A percentile compares a stretch with the other conserved stretches of the same genome.
Evolutionary conservation across 2,797 vertebrate species (phyloP).

Genomic region (Echeneis naucrates): DNA sequence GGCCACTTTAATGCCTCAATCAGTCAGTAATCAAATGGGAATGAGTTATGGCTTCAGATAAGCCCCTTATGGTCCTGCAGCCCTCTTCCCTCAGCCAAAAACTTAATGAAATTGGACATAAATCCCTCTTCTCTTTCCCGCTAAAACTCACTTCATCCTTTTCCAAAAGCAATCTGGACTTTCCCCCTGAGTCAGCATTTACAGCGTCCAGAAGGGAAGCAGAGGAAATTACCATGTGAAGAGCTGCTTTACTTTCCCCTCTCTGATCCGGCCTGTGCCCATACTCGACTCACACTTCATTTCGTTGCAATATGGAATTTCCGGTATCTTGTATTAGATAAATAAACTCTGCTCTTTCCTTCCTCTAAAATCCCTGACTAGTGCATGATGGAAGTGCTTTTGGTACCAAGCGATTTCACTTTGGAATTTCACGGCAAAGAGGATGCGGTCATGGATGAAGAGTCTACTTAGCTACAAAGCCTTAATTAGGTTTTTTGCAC

Average conservation of each 20-base stretch:
- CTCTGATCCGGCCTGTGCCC: conserved; percentile 45
- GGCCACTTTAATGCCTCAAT: conserved; percentile 61
- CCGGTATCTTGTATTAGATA: conserved; percentile 52
- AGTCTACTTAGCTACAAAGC: conserved; percentile 29
- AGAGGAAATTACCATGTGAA: conserved; percentile 66
- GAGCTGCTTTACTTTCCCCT: conserved; percentile 52
- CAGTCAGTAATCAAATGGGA: conserved; percentile 61
- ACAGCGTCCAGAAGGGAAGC: conserved; percentile 55
- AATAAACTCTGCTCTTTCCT: conserved; percentile 40
- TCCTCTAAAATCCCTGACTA: conserved; percentile 41
- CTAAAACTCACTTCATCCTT: conserved; percentile 62
- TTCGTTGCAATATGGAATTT: conserved; percentile 39
- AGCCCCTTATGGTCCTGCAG: conserved; percentile 55
- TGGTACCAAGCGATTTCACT: conserved; percentile 20
- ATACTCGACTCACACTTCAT: conserved; percentile 45
- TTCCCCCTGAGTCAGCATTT: conserved; percentile 75
- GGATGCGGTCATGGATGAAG: conserved; percentile 31
- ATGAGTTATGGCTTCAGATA: conserved; percentile 63
- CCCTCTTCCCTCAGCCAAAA: conserved; percentile 61
- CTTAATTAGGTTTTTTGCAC: conserved; percentile 30
- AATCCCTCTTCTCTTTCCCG: conserved; percentile 41
- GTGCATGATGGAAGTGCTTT: conserved; percentile 43
- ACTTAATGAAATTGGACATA: conserved; percentile 72
- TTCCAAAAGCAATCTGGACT: conserved; percentile 77
- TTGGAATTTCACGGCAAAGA: conserved; percentile 25